A percentile compares a stretch with the other conserved stretches of the same genome.
phyloP scores from a whole-genome alignment of 2,797 vertebrate genomes.

The Coranthus polyacanthus region DNA sequence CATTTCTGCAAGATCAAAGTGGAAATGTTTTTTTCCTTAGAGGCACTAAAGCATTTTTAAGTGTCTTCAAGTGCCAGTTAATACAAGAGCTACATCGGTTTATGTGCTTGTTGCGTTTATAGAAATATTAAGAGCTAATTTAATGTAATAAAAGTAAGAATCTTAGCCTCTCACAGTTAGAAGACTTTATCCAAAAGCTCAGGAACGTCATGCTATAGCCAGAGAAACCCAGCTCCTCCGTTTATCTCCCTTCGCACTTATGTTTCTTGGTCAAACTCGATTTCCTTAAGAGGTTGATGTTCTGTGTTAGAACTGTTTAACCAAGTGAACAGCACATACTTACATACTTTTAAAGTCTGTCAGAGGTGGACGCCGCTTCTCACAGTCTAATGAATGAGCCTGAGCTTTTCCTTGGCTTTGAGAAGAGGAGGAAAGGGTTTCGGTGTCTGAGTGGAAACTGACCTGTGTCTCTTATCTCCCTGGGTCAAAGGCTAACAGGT shows the following conservation, averaged over 20 bases:
- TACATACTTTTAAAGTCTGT: neutral
- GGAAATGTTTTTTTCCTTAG: neutral
- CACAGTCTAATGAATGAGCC: neutral
- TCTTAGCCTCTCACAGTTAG: too few species aligned
- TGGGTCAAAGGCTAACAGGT: conserved; percentile 60
- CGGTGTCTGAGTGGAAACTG: conserved; percentile 36
- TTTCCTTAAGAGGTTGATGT: neutral
- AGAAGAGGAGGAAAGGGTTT: conserved; percentile 27
- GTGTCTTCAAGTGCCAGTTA: neutral
- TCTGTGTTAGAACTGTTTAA: conserved; percentile 16
- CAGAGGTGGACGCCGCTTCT: conserved; percentile 3
- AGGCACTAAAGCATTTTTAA: neutral
- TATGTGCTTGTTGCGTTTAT: neutral
- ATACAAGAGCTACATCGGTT: neutral
- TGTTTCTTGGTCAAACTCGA: neutral
- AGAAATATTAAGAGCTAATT: neutral
- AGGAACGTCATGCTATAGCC: too few species aligned
- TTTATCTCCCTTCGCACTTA: too few species aligned
- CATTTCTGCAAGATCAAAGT: neutral
- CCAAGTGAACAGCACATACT: neutral
- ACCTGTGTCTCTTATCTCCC: conserved; percentile 62
- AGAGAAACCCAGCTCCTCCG: too few species aligned
- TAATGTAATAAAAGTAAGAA: too few species aligned
- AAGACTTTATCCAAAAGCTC: too few species aligned
- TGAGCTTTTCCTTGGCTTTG: neutral